These are phyloP conservation scores for Eledona agricola DNA, from an alignment of 2,888 invertebrate species.

Conservation along the genomic window DNA sequence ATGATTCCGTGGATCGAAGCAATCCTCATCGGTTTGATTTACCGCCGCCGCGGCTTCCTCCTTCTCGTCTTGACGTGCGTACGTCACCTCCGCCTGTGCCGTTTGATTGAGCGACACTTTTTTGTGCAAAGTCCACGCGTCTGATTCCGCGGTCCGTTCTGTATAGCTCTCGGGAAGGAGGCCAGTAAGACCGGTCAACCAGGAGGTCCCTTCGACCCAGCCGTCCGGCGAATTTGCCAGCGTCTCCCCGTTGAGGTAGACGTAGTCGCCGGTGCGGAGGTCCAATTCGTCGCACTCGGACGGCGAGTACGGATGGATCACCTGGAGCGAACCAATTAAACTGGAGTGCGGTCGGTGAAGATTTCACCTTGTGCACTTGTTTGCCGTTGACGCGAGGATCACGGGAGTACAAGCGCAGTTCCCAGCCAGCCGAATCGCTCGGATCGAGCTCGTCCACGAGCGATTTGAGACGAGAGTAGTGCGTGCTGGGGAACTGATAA, in stretches of 20 bases:
- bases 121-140: conserved; percentile 90
- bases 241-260: conserved; percentile 81
- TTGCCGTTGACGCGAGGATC: conserved; percentile 79
- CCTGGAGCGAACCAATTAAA: conserved; percentile 61
- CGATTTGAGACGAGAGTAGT: conserved; percentile 75
- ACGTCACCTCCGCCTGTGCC: conserved; percentile 37
- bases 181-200: conserved; percentile 82
- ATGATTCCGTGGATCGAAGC: conserved; percentile 1
- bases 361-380: conserved; percentile 65
- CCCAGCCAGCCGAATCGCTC: conserved; percentile 77
- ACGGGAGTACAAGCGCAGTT: conserved; percentile 85
- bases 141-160: conserved; percentile 84
- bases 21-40: conserved; percentile 4
- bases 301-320: conserved; percentile 79
- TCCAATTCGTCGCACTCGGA: conserved; percentile 86
- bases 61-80: conserved; percentile 7
- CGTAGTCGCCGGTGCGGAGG: conserved; percentile 84
- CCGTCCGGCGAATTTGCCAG: conserved; percentile 80
- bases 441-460: conserved; percentile 79
- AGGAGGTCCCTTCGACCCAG: conserved; percentile 87
- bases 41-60: conserved; percentile 6
- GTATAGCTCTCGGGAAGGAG: conserved; percentile 85
- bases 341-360: background rate
- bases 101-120: conserved; percentile 66
- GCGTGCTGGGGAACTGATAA: conserved; percentile 82